Percentiles rank a stretch among this genome's conserved stretches.
phyloP scores from a whole-genome alignment of 1,140 invertebrate genomes.

The Pachypsylla venusta region DNA sequence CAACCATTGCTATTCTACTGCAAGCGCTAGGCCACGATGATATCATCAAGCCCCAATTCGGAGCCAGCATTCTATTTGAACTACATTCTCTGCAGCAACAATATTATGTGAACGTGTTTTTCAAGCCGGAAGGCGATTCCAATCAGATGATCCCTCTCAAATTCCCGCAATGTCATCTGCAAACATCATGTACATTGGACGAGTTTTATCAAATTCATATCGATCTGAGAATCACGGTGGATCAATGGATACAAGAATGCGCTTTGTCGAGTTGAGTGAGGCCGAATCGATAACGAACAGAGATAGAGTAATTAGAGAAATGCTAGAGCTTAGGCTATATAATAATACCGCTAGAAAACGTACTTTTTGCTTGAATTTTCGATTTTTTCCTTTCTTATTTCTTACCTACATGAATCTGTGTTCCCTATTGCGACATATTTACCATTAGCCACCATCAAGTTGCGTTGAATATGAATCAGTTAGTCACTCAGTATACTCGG shows the following conservation, averaged over 20 bases:
- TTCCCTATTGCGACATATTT: no score
- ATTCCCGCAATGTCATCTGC: neutral
- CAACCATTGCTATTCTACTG: neutral
- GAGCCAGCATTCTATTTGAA: neutral
- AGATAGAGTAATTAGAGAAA: no score
- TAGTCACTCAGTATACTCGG: no score
- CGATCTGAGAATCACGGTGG: neutral
- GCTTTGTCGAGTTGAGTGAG: no score
- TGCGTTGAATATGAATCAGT: no score
- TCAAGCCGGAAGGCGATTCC: neutral
- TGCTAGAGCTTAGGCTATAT: no score
- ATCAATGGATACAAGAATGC: neutral
- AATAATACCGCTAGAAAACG: no score
- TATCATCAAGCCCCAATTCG: constrained; percentile 2
- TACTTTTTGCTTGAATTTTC: no score
- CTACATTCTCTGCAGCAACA: neutral
- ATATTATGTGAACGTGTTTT: neutral
- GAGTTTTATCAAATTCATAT: neutral
- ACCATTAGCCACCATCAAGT: no score
- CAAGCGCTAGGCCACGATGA: neutral
- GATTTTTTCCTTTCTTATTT: no score
- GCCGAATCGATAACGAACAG: no score
- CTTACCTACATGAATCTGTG: no score
- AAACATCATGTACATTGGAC: neutral
- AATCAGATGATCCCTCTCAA: constrained; percentile 1